Percentiles rank a stretch among this genome's conserved stretches.
Conservation (phyloP, 2,113 vertebrate species). For the Coracopsis vasa region DNA sequence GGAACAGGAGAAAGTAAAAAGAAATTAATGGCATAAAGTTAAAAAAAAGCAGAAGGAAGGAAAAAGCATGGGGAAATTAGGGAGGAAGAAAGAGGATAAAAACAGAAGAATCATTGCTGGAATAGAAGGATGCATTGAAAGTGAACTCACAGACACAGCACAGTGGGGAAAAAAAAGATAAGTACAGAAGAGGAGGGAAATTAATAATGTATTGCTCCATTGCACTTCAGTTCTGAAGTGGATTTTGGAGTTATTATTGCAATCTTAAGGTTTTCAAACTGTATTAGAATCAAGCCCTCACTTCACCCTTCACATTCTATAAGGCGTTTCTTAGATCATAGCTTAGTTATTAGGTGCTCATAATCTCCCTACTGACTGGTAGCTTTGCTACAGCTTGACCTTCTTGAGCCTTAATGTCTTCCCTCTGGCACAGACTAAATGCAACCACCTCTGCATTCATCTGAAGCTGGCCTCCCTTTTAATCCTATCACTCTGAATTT, state of each 20-base stretch:
- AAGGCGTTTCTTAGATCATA: slow-evolving; percentile 1
- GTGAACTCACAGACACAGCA: neutral
- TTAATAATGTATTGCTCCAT: slow-evolving; percentile 24
- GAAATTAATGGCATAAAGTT: neutral
- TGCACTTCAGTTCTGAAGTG: slow-evolving; percentile 1
- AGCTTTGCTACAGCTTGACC: neutral
- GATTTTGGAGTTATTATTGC: slow-evolving; percentile 17
- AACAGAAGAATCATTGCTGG: neutral
- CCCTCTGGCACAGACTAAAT: neutral
- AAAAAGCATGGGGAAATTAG: neutral
- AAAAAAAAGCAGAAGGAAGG: neutral
- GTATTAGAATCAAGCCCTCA: slow-evolving; percentile 9
- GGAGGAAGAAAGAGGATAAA: neutral
- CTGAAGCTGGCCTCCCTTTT: neutral
- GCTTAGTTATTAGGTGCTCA: neutral
- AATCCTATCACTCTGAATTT: neutral
- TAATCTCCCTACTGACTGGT: slow-evolving; percentile 1
- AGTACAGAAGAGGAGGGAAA: slow-evolving; percentile 2
- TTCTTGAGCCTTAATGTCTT: neutral
- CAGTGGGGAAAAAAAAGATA: neutral
- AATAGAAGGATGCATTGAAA: neutral
- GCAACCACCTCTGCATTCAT: neutral
- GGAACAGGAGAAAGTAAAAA: neutral
- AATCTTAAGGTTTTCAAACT: slow-evolving; percentile 30
- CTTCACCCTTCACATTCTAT: slow-evolving; percentile 43